Conservation (phyloP, 2,888 invertebrate genomes). For the Marasmarcha lunaedactyla region DNA sequence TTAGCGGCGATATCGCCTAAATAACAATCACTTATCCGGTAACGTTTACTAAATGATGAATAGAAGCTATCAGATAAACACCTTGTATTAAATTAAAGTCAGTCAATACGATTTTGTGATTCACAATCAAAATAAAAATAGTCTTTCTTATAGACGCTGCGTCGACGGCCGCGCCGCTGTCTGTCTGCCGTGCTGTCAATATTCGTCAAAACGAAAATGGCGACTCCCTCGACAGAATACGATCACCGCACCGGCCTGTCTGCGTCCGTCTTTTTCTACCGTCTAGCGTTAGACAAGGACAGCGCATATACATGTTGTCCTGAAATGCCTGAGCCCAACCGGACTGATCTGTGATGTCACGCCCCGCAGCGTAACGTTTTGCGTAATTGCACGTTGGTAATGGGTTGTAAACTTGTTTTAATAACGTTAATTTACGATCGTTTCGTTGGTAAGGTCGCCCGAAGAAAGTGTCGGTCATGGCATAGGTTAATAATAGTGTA, state of each 20-base stretch:
- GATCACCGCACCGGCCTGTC: slow-evolving; percentile 55
- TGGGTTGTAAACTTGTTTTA: slow-evolving; percentile 62
- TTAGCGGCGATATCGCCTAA: slow-evolving; percentile 25
- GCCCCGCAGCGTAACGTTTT: slow-evolving; percentile 71
- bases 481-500: slow-evolving; percentile 43
- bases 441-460: slow-evolving; percentile 47
- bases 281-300: slow-evolving; percentile 27
- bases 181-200: slow-evolving; percentile 73
- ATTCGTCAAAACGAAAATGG: slow-evolving; percentile 81
- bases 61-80: slow-evolving; percentile 35
- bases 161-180: slow-evolving; percentile 66
- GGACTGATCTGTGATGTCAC: slow-evolving; percentile 70
- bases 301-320: slow-evolving; percentile 47
- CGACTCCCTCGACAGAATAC: slow-evolving; percentile 74
- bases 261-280: slow-evolving; percentile 30
- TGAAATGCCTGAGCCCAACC: slow-evolving; percentile 52
- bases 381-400: slow-evolving; percentile 63
- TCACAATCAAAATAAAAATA: slow-evolving; percentile 69
- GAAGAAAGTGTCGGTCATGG: slow-evolving; percentile 50
- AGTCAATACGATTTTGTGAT: slow-evolving; percentile 31
- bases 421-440: slow-evolving; percentile 57
- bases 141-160: slow-evolving; percentile 50
- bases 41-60: slow-evolving; percentile 32
- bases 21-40: slow-evolving; percentile 41
- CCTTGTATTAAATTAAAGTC: slow-evolving; percentile 27